phyloP scores from a whole-genome alignment of 1,140 invertebrate genomes.

The Drosophila persimilis region DNA sequence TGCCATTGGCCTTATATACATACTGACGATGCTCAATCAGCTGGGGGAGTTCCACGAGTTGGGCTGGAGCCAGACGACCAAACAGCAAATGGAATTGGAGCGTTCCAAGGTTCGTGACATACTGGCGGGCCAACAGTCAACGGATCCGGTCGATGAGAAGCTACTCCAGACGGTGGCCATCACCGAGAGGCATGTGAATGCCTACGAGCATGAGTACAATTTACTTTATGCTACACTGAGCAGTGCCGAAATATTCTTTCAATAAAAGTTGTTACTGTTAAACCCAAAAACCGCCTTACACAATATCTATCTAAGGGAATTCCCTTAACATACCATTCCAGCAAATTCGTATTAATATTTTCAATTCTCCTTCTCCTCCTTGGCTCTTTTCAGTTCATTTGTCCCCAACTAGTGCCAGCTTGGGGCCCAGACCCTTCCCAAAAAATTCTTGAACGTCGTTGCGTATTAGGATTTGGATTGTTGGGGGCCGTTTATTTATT shows the following conservation, averaged over 20 bases:
- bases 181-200: conserved; percentile 91
- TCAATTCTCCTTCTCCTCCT: too few relatives aligned
- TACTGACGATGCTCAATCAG: conserved; percentile 88
- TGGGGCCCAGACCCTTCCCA: too few relatives aligned
- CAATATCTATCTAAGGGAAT: too few relatives aligned
- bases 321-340: too few relatives aligned
- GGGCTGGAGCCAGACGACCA: conserved; percentile 97
- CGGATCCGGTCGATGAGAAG: conserved; percentile 88
- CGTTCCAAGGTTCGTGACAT: conserved; percentile 86
- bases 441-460: too few relatives aligned
- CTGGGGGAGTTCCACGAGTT: conserved; percentile 94
- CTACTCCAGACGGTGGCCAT: conserved; percentile 96
- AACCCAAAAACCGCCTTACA: background rate
- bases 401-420: background rate
- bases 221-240: conserved; percentile 95
- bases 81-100: conserved; percentile 87
- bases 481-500: conserved; percentile 38
- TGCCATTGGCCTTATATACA: conserved; percentile 94
- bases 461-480: too few relatives aligned
- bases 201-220: conserved; percentile 94
- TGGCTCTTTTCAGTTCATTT: background rate
- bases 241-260: conserved; percentile 97
- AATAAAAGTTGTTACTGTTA: conserved; percentile 66
- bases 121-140: conserved; percentile 69
- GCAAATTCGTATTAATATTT: too few relatives aligned